Evolutionary conservation across 2,888 invertebrate genomes (phyloP).

Genomic region (Aleiodes testaceus): DNA sequence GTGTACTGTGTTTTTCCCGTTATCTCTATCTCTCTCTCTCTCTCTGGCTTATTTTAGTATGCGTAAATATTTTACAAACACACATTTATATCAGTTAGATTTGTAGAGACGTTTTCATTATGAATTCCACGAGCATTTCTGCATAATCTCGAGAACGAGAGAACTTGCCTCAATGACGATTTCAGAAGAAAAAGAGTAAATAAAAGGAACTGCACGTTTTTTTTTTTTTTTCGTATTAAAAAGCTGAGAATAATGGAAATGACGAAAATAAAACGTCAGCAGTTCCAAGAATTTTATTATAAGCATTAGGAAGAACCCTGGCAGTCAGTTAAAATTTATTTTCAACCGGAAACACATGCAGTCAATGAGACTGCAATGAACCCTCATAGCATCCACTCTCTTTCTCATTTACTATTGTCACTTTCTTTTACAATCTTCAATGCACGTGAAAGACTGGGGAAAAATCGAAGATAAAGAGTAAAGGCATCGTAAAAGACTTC

Average conservation of each 20-base stretch:
- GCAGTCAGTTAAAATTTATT: conserved; percentile 30
- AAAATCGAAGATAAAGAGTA: neutral
- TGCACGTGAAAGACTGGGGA: neutral
- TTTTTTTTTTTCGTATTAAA: conserved; percentile 12
- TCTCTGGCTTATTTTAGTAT: neutral
- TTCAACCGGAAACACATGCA: conserved; percentile 40
- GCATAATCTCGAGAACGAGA: conserved; percentile 16
- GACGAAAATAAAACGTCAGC: neutral
- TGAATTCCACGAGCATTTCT: conserved; percentile 9
- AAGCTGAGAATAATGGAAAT: neutral
- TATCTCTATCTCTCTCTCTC: conserved; percentile 34
- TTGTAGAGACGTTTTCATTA: conserved; percentile 13
- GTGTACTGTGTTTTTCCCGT: conserved; percentile 16
- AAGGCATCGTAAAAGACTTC: neutral
- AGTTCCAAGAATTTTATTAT: conserved; percentile 22
- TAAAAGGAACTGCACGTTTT: conserved; percentile 5
- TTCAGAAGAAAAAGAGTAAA: neutral
- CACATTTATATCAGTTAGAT: conserved; percentile 14
- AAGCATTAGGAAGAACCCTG: conserved; percentile 9
- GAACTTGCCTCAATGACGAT: conserved; percentile 8
- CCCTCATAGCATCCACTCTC: conserved; percentile 3
- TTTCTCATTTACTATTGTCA: neutral
- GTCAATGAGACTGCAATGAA: neutral
- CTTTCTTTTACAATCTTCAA: conserved; percentile 2
- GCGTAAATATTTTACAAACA: neutral